phyloP scores from a whole-genome alignment of 2,113 vertebrate genomes.

The Thunnus thynnus region DNA sequence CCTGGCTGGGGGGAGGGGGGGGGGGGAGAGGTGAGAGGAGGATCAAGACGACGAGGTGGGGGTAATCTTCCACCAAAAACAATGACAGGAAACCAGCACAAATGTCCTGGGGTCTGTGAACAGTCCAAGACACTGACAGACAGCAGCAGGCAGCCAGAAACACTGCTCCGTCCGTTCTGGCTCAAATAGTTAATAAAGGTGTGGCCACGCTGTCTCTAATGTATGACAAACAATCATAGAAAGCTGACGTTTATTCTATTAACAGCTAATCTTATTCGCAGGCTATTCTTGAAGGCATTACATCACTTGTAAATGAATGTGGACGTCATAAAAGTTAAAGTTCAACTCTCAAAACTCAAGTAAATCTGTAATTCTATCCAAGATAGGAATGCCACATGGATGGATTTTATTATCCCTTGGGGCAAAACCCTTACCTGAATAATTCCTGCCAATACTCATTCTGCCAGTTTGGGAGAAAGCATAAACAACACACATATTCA shows the following conservation, averaged over 20 bases:
- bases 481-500: neutral
- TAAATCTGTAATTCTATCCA: no score
- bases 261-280: slow-evolving; percentile 4
- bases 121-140: slow-evolving; percentile 56
- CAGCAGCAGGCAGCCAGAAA: slow-evolving; percentile 38
- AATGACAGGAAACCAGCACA: slow-evolving; percentile 80
- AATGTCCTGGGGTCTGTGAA: slow-evolving; percentile 64
- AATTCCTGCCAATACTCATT: neutral
- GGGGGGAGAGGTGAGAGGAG: slow-evolving; percentile 8
- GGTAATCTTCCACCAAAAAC: slow-evolving; percentile 66
- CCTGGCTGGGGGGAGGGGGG: neutral
- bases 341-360: neutral
- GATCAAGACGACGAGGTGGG: slow-evolving; percentile 33
- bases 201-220: slow-evolving; percentile 21
- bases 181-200: slow-evolving; percentile 32
- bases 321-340: neutral
- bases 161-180: slow-evolving; percentile 34
- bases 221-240: slow-evolving; percentile 23
- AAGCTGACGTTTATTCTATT: slow-evolving; percentile 27
- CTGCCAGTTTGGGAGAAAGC: neutral
- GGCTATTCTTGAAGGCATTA: slow-evolving; percentile 1
- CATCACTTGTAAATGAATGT: slow-evolving; percentile 12
- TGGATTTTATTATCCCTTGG: neutral
- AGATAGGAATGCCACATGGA: neutral
- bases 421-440: neutral